Evolutionary conservation across 2,888 invertebrate species (phyloP), one percentile per base, ranked within the genome.

Genomic region (Blera fallax): DNA sequence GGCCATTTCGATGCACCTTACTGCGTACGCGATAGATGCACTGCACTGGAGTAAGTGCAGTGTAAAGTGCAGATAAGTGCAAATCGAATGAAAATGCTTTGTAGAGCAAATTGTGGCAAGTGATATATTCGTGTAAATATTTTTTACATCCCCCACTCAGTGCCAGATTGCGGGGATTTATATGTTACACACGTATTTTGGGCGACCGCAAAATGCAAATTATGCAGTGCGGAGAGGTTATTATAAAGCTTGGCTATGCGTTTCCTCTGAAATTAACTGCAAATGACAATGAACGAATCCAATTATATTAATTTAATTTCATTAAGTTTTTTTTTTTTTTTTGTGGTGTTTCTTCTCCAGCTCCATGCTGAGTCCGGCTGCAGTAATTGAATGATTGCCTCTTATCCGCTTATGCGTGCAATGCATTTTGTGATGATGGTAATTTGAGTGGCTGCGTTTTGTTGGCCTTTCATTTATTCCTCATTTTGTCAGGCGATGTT

Each of bases 21-120:
- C 62, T 52, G 45, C n/a, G 45, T 73, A 50, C 10, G 40, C 18
- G 69, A 76, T 77, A 85, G 80, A 85, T 81, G 76, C 81, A 85
- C 62, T 77, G 76, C 72, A 29, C 72, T 72, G 90, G 90, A 91
- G 91, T 90, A 91, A 91, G 90, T 90, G 91, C 90, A 90, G 90
- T 91, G 91, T 91, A 91, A 91, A 91, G 89, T 90, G 89, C 90
- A 90, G 91, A 91, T 91, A 91, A 91, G 87, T 88, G 81, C 77
- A 85, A 85, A 85, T 85, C 77, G 81, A 81, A 81, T 81, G 76
- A 76, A 85, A 85, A 76, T 32, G 85, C 85, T 85, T 81, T 77
- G 81, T 72, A 67, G 54, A 77, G 40, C 67, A 81, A 81, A 81
- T 80, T 76, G 65, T 84, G 73, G 80, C 74, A 85, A 70, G 45